Percentiles rank a stretch among this genome's conserved stretches.
Evolutionary conservation across 92 coral and sea anemone genomes (phyloP).

Genomic region (Bergia sp.): DNA sequence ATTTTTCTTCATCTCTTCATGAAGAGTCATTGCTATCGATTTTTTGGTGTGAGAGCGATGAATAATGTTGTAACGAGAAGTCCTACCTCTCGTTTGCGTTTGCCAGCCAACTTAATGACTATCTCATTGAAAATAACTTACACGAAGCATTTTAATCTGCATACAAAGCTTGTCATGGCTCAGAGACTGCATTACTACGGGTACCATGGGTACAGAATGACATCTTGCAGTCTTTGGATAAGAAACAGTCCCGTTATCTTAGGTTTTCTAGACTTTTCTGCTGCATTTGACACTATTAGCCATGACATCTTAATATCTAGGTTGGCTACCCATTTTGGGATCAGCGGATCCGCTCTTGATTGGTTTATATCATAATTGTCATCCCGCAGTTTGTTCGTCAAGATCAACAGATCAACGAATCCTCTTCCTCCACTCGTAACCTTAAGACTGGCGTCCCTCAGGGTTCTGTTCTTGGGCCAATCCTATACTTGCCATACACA

Average conservation of each 20-base stretch:
- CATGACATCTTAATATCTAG: constrained; percentile 45
- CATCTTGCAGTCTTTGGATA: constrained; percentile 48
- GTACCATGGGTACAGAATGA: constrained; percentile 32
- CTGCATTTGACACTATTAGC: too few relatives aligned
- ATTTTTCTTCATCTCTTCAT: too few relatives aligned
- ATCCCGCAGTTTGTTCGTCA: constrained; percentile 48
- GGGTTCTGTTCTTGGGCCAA: too few relatives aligned
- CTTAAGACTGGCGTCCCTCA: constrained; percentile 3
- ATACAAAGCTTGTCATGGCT: constrained; percentile 26
- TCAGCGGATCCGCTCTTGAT: constrained; percentile 44
- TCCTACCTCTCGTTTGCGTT: neutral
- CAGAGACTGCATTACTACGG: constrained; percentile 34
- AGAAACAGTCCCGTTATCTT: constrained; percentile 28
- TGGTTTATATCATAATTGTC: constrained; percentile 53
- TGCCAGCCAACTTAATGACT: constrained; percentile 40
- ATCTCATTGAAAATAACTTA: constrained; percentile 19
- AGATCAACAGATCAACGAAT: constrained; percentile 15
- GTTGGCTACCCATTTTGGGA: constrained; percentile 52
- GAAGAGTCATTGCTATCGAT: too few relatives aligned
- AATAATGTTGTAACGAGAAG: neutral
- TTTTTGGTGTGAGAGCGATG: too few relatives aligned
- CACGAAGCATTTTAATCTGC: constrained; percentile 40
- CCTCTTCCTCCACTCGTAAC: constrained; percentile 44
- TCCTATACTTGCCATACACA: too few relatives aligned
- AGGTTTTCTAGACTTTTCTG: neutral